Evolutionary conservation across 1,140 invertebrate species (phyloP).

Genomic region (Saxidomus purpurata): DNA sequence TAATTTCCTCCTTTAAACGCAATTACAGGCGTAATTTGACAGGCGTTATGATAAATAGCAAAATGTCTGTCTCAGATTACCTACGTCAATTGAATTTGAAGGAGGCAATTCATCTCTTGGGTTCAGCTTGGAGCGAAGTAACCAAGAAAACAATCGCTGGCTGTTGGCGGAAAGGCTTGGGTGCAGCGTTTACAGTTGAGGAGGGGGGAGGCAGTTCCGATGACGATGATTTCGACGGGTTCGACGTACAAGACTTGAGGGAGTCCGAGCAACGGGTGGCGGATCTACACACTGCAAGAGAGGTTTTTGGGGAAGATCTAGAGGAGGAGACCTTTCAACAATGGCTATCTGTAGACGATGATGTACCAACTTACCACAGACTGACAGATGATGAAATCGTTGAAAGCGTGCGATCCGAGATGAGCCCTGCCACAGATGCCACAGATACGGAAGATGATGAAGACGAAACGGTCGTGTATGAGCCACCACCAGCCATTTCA

Average conservation of each 20-base stretch:
- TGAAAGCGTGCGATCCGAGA: background rate
- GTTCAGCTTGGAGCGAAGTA: no score
- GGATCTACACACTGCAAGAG: background rate
- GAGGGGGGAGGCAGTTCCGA: background rate
- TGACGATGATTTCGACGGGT: slow-evolving; percentile 29
- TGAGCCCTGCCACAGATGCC: no score
- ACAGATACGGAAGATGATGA: background rate
- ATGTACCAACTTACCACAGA: background rate
- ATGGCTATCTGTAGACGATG: no score
- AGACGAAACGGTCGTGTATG: background rate
- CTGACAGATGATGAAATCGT: slow-evolving; percentile 8
- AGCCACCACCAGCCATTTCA: no score
- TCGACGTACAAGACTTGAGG: background rate
- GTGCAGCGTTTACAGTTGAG: background rate
- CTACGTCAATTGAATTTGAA: no score
- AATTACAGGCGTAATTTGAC: background rate
- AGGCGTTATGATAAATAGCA: background rate
- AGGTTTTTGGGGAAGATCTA: background rate
- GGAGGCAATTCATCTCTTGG: no score
- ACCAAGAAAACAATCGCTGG: background rate
- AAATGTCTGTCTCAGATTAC: background rate
- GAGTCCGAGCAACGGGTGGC: background rate
- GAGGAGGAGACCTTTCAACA: no score
- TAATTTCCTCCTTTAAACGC: background rate
- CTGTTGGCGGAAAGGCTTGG: background rate